Evolutionary conservation across 2,113 vertebrate species (phyloP).

Genomic region (Salvelinus sp.): DNA sequence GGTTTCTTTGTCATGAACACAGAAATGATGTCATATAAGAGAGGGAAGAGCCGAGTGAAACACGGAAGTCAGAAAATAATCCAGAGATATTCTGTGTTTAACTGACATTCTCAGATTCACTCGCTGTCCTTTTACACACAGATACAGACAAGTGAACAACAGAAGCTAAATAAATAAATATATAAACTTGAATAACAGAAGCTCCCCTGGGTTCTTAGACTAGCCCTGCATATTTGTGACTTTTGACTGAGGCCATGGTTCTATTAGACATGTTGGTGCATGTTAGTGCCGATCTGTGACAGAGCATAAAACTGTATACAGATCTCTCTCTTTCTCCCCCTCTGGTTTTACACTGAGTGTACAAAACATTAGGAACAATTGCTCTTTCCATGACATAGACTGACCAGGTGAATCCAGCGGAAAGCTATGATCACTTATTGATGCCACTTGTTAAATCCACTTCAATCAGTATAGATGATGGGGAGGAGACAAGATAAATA

Average conservation of each 20-base stretch:
- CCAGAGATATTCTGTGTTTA: neutral
- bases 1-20: neutral
- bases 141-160: neutral
- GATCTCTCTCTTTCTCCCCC: conserved; percentile 18
- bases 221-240: conserved; percentile 63
- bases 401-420: no score
- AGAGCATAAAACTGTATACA: conserved; percentile 56
- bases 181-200: no score
- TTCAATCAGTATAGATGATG: no score
- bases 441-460: no score
- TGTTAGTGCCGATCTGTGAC: conserved; percentile 67
- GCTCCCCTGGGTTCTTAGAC: neutral
- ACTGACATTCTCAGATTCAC: neutral
- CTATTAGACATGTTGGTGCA: conserved; percentile 66
- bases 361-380: no score
- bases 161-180: no score
- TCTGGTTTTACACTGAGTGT: neutral
- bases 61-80: no score
- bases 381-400: no score
- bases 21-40: neutral
- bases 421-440: no score
- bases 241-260: conserved; percentile 66
- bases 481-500: no score
- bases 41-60: neutral
- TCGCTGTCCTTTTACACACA: neutral